A percentile compares a stretch with the other conserved stretches of the same genome.
Evolutionary conservation across 2,113 vertebrate genomes (phyloP).

Genomic region (Lethenteron camtschaticum): DNA sequence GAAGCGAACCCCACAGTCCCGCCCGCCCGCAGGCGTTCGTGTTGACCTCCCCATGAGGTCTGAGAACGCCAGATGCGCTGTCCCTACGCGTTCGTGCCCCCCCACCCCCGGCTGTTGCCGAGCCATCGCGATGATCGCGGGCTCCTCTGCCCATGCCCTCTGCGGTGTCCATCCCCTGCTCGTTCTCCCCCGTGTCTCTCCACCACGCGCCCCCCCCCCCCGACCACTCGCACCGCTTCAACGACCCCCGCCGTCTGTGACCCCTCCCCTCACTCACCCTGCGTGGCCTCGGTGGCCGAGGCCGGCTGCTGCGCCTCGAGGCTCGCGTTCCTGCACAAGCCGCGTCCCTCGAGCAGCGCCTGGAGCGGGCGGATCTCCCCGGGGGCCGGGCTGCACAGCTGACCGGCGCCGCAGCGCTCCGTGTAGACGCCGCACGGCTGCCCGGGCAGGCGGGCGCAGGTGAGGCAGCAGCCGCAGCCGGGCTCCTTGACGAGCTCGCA

Average conservation of each 20-base stretch:
- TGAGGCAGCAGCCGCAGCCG: conserved; percentile 6
- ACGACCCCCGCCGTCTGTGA: background rate
- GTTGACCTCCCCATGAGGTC: background rate
- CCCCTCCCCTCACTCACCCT: background rate
- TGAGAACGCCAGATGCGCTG: background rate
- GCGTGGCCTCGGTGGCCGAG: background rate
- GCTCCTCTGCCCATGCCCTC: background rate
- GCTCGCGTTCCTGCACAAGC: background rate
- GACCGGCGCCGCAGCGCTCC: conserved; percentile 4
- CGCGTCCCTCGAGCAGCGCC: background rate
- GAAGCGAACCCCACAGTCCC: background rate
- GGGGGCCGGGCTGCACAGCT: background rate
- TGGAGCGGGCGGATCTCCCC: background rate
- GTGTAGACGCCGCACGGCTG: conserved; percentile 3
- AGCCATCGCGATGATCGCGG: background rate
- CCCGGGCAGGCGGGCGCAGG: background rate
- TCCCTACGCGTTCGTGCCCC: background rate
- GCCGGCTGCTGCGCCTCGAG: no score
- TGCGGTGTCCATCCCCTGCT: background rate
- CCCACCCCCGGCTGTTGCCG: background rate
- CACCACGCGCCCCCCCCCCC: background rate
- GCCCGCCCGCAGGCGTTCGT: background rate
- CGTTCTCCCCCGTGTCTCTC: background rate
- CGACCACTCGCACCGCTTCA: background rate
- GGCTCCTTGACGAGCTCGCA: conserved; percentile 4